phyloP scores from a whole-genome alignment of 2,113 vertebrate genomes.

The Dromiciops gliroides region DNA sequence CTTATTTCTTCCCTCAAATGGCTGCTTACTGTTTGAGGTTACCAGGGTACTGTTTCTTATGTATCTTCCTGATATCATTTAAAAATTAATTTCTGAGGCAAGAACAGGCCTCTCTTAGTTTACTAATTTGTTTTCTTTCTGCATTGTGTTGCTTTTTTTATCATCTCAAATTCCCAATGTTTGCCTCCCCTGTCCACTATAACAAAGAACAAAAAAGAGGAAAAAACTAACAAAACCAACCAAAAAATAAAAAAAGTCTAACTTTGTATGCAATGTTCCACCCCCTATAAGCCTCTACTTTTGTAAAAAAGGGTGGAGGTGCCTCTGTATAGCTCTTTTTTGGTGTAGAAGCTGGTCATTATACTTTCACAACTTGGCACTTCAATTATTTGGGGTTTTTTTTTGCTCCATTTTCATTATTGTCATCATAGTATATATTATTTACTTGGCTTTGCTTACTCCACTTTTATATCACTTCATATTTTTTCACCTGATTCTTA shows the following conservation, averaged over 20 bases:
- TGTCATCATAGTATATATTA: not conserved
- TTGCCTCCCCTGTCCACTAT: not conserved
- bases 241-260: not conserved
- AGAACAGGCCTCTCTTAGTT: conserved; percentile 8
- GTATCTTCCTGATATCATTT: not conserved
- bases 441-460: not conserved
- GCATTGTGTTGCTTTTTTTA: not conserved
- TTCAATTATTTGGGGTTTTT: not conserved
- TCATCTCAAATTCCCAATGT: not conserved
- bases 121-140: conserved; percentile 30
- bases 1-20: not conserved
- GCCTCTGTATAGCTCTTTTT: not conserved
- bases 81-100: not conserved
- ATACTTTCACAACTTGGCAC: not conserved
- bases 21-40: conserved; percentile 14
- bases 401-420: not conserved
- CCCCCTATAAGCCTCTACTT: not conserved
- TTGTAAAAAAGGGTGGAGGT: not conserved
- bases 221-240: not conserved
- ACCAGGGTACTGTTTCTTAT: not conserved
- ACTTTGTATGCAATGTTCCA: not conserved
- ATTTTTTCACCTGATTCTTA: not conserved
- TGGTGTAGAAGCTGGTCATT: not conserved
- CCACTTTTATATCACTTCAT: not conserved
- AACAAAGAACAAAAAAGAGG: not conserved